phyloP scores from a whole-genome alignment of 1,140 invertebrate species.

The Belonocnema kinseyi region DNA sequence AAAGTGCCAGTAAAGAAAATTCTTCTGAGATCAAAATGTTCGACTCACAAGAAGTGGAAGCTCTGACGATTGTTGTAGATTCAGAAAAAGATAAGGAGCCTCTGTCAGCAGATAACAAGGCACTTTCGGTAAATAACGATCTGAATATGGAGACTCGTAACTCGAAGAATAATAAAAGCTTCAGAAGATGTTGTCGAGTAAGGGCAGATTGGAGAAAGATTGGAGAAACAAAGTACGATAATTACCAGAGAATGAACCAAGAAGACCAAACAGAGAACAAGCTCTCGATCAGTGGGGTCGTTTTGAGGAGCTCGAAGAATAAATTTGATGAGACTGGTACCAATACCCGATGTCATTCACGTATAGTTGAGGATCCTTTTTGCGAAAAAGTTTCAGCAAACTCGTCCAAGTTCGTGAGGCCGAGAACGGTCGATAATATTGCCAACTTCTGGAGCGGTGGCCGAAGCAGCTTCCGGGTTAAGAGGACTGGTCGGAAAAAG shows the following conservation, averaged over 20 bases:
- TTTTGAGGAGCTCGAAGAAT: not conserved
- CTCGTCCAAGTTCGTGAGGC: conserved; percentile 3
- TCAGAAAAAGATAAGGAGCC: conserved; percentile 11
- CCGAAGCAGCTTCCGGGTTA: conserved; percentile 59
- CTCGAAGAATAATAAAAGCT: not conserved
- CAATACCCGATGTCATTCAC: not conserved
- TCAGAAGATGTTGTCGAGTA: not conserved
- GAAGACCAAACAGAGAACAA: not conserved
- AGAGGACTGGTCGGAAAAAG: conserved; percentile 58
- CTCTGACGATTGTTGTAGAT: conserved; percentile 44
- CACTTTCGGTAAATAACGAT: not conserved
- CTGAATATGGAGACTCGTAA: not conserved
- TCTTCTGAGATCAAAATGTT: no score
- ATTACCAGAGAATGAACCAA: not conserved
- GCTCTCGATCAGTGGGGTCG: not conserved
- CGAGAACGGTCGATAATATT: conserved; percentile 61
- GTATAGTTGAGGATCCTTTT: not conserved
- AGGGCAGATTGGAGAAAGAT: not conserved
- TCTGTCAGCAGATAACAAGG: not conserved
- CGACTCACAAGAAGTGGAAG: no score
- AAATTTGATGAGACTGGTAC: not conserved
- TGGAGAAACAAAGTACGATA: conserved; percentile 2
- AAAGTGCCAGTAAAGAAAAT: not conserved
- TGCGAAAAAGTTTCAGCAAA: not conserved
- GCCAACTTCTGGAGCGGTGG: conserved; percentile 58